These are phyloP conservation scores for Hippocampus barbouri DNA, from an alignment of 2,113 vertebrate species.

Conservation along the genomic window DNA sequence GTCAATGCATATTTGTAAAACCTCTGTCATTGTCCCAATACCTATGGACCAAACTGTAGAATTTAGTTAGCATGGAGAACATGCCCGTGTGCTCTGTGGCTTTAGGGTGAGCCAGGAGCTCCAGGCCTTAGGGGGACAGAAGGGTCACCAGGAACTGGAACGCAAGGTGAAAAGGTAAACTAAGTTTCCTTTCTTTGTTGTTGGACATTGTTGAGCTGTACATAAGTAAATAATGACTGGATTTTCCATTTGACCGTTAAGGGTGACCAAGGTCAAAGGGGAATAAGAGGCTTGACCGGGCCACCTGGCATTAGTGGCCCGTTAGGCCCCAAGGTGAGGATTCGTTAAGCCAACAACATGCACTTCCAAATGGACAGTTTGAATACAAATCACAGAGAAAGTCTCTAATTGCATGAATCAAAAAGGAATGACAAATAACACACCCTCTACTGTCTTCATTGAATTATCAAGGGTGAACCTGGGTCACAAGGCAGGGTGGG, in stretches of 20 bases:
- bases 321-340: constrained; percentile 79
- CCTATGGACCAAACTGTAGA: background rate
- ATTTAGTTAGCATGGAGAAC: background rate
- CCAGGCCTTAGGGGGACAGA: constrained; percentile 77
- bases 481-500: constrained; percentile 77
- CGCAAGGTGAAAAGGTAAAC: constrained; percentile 83
- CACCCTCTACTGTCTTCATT: background rate
- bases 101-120: constrained; percentile 80
- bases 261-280: constrained; percentile 87
- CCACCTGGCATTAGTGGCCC: constrained; percentile 78
- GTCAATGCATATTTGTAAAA: background rate
- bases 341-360: background rate
- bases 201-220: background rate
- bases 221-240: constrained; percentile 4
- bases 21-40: background rate
- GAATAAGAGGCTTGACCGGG: constrained; percentile 80
- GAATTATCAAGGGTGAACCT: constrained; percentile 77
- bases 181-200: background rate
- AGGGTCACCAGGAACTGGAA: constrained; percentile 77
- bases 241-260: constrained; percentile 27
- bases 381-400: background rate
- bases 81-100: constrained; percentile 15
- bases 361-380: background rate
- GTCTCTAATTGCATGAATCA: background rate
- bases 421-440: background rate